These are phyloP conservation scores for Spinus olivaceus DNA, from an alignment of 2,797 vertebrate species.

Conservation along the genomic window DNA sequence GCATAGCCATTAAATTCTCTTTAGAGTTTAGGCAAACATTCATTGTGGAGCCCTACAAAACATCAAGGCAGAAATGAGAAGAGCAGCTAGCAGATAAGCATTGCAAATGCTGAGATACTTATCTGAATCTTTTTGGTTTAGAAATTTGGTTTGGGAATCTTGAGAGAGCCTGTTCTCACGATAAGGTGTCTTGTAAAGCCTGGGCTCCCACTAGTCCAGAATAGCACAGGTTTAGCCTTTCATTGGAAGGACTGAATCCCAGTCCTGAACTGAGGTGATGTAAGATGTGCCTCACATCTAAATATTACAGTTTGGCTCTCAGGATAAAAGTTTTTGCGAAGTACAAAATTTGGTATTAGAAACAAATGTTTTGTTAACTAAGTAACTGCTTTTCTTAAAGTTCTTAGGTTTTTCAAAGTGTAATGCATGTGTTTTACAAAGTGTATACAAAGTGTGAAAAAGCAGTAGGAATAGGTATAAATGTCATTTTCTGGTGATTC, in stretches of 20 bases:
- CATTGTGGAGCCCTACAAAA: neutral
- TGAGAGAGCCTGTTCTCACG: slow-evolving; percentile 34
- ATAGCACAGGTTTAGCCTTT: neutral
- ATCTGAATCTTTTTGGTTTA: slow-evolving; percentile 55
- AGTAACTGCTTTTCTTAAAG: neutral
- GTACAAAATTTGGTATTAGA: neutral
- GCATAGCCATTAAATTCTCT: neutral
- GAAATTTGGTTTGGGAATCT: slow-evolving; percentile 56
- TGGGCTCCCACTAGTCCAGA: neutral
- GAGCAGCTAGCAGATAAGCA: slow-evolving; percentile 51
- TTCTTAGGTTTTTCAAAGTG: neutral
- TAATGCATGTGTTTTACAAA: neutral
- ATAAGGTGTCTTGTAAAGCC: slow-evolving; percentile 27
- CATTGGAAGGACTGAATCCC: neutral
- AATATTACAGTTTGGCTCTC: neutral
- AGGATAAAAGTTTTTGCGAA: neutral
- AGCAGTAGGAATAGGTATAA: neutral
- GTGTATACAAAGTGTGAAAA: neutral
- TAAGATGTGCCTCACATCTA: neutral
- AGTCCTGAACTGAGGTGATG: neutral
- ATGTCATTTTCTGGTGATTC: neutral
- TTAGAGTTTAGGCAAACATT: slow-evolving; percentile 13
- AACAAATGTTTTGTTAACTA: neutral
- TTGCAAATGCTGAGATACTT: slow-evolving; percentile 62
- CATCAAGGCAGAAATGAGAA: slow-evolving; percentile 45